A percentile compares a stretch with the other conserved stretches of the same genome.
phyloP scores from a whole-genome alignment of 2,888 invertebrate species.

The Ophion costatus region DNA sequence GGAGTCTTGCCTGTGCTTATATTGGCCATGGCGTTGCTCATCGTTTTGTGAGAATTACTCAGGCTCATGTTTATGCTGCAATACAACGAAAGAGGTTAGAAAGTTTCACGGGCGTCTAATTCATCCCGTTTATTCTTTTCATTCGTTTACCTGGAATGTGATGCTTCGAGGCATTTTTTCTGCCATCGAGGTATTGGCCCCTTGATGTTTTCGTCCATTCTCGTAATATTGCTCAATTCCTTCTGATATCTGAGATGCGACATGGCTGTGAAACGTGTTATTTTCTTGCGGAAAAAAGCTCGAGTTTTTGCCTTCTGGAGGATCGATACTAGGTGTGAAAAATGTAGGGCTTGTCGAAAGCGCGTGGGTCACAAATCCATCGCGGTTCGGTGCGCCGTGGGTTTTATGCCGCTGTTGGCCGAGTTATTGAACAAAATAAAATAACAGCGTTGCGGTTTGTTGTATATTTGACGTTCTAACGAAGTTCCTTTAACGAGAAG shows the following conservation, averaged over 20 bases:
- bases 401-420: neutral
- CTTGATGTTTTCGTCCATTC: slow-evolving; percentile 91
- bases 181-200: slow-evolving; percentile 93
- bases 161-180: slow-evolving; percentile 88
- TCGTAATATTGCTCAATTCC: slow-evolving; percentile 91
- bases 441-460: neutral
- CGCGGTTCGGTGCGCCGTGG: neutral
- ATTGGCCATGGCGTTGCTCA: slow-evolving; percentile 79
- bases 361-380: slow-evolving; percentile 48
- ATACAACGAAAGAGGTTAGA: slow-evolving; percentile 46
- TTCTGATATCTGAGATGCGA: slow-evolving; percentile 92
- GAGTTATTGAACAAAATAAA: neutral
- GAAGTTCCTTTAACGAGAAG: neutral
- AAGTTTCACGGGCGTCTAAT: neutral
- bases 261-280: slow-evolving; percentile 84
- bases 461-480: neutral
- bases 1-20: slow-evolving; percentile 85
- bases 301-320: neutral
- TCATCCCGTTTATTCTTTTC: neutral
- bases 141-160: slow-evolving; percentile 81
- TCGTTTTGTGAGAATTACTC: slow-evolving; percentile 87
- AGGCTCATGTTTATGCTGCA: slow-evolving; percentile 86
- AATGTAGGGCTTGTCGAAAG: neutral
- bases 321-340: neutral
- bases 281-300: neutral